Evolutionary conservation across 2,888 invertebrate genomes (phyloP).

Genomic region (Athalia rosae): DNA sequence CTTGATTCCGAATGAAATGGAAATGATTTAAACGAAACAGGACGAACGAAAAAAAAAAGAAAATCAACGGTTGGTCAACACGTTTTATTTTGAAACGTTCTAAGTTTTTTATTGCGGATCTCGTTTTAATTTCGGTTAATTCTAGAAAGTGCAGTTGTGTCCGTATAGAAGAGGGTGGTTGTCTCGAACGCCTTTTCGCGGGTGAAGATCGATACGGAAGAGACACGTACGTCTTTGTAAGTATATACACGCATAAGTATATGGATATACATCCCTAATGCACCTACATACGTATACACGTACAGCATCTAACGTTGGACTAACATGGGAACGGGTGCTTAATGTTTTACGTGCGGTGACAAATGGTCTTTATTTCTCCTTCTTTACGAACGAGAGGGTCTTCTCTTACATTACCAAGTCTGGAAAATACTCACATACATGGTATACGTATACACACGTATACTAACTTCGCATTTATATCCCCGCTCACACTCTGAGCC

Average conservation of each 20-base stretch:
- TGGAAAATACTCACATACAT: background rate
- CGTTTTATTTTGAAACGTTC: background rate
- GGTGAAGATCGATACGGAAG: slow-evolving; percentile 25
- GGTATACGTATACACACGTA: background rate
- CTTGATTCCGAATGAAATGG: too few species aligned
- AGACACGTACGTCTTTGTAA: background rate
- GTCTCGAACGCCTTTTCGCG: slow-evolving; percentile 14
- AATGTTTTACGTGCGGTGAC: slow-evolving; percentile 33
- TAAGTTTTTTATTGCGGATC: too few species aligned
- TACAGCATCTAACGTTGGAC: background rate
- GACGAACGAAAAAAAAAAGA: background rate
- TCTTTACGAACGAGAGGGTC: background rate
- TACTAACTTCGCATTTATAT: background rate
- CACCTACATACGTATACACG: background rate
- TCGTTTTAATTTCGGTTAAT: background rate
- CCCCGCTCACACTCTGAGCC: background rate
- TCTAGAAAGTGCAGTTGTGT: too few species aligned
- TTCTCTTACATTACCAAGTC: slow-evolving; percentile 11
- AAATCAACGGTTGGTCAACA: background rate
- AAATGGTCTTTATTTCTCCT: slow-evolving; percentile 8
- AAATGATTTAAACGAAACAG: background rate
- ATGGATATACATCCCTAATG: background rate
- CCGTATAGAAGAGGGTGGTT: background rate
- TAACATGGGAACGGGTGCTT: slow-evolving; percentile 10
- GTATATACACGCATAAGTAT: too few species aligned